Evolutionary conservation across 2,113 vertebrate species (phyloP).

Genomic region (Malurus melanocephalus): DNA sequence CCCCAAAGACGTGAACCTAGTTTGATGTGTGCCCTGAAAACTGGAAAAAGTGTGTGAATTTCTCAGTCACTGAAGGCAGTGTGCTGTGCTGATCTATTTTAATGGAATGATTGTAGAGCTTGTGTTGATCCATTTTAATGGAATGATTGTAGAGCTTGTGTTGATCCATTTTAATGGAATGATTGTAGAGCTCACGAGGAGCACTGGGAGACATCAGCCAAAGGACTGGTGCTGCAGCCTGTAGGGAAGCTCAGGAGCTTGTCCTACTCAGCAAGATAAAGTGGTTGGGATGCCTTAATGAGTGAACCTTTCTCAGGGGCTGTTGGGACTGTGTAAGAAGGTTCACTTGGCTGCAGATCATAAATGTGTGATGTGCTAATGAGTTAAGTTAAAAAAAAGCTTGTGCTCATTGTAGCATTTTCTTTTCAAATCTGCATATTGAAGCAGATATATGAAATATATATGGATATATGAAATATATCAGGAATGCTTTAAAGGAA

Average conservation of each 20-base stretch:
- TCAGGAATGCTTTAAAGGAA: background rate
- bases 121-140: background rate
- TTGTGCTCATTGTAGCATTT: background rate
- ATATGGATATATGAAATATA: background rate
- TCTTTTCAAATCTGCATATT: background rate
- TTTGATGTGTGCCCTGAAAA: background rate
- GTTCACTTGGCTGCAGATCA: background rate
- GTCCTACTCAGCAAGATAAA: background rate
- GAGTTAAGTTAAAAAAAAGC: background rate
- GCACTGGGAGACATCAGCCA: background rate
- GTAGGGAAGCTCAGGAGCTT: background rate
- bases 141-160: background rate
- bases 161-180: background rate
- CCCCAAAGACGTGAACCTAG: background rate
- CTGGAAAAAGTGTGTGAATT: background rate
- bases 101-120: background rate
- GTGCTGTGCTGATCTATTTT: background rate
- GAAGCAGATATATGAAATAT: background rate
- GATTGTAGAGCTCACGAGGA: background rate
- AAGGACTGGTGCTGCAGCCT: background rate
- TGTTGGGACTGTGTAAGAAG: background rate
- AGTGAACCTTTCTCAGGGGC: background rate
- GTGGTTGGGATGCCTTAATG: background rate
- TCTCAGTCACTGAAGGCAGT: background rate
- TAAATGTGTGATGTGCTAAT: background rate